Evolutionary conservation across 2,797 vertebrate genomes (phyloP), one percentile per base, ranked within the genome.

Genomic region (Scolopax bukidnonensis): DNA sequence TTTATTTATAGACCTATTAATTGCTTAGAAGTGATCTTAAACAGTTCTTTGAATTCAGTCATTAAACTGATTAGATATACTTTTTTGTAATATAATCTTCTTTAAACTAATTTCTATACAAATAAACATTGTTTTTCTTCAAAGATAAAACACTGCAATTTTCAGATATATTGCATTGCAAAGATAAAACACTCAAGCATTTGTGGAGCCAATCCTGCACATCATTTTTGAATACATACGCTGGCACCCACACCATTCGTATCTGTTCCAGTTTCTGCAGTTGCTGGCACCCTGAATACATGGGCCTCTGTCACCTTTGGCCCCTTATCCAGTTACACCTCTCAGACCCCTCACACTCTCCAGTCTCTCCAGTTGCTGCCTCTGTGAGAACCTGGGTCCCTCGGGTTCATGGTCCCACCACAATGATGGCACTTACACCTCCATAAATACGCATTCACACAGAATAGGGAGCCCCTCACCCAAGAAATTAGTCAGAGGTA

Each of bases 401-500:
- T 36, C 8, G 10, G 9, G 47, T 43, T 88, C 3, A 0, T 4
- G 20, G 27, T 73, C 18, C 12, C 18, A 36, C 38, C 5, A 14
- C 33, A 6, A 16, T 33, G 36, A 6, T 76, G 27, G n/a, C 17
- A 20, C 9, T 21, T 51, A 30, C 1, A 1, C 5, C 3, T 74
- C n/a, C 0, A 0, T 53, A 12, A 7, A 8, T 30, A 30, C 16
- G 9, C 4, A 1, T 9, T 15, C 15, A 12, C 9, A 12, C 4
- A 11, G 9, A 56, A 10, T 11, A 36, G 11, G 24, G 27, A 68
- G 10, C 20, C 3, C 20, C 8, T 73, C 30, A 10, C 12, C n/a
- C 32, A 41, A 25, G 27, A 38, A 38, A 59, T 68, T 19, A 53
- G 20, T 53, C 13, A n/a, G 68, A 75, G 21, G 6, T 59, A 12